These are phyloP conservation scores for Eupsilia transversa DNA, from an alignment of 2,888 invertebrate genomes.

Conservation along the genomic window DNA sequence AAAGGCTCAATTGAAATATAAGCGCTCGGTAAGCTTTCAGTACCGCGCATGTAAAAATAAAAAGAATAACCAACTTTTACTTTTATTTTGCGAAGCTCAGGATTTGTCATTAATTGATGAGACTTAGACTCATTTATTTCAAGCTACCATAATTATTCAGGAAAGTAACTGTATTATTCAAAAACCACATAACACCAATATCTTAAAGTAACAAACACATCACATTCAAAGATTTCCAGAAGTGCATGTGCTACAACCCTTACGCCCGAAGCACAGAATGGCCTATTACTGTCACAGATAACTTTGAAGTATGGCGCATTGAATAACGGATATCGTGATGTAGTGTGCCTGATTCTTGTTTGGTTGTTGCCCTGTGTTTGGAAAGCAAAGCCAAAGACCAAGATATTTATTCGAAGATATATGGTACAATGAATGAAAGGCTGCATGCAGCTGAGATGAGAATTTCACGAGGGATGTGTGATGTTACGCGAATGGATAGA, in stretches of 20 bases:
- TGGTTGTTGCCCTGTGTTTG: not conserved
- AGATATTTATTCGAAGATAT: too few relatives aligned
- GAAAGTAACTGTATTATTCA: not conserved
- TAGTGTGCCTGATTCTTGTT: conserved; percentile 25
- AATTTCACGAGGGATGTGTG: too few relatives aligned
- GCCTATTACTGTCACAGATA: conserved; percentile 55
- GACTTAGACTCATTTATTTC: not conserved
- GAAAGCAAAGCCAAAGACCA: too few relatives aligned
- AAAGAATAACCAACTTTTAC: too few relatives aligned
- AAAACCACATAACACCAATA: not conserved
- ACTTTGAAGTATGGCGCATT: conserved; percentile 45
- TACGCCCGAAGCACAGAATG: conserved; percentile 29
- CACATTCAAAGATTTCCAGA: conserved; percentile 20
- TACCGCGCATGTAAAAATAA: too few relatives aligned
- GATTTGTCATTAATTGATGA: not conserved
- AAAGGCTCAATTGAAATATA: too few relatives aligned
- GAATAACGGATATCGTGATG: conserved; percentile 27
- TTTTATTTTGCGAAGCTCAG: too few relatives aligned
- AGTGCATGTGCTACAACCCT: conserved; percentile 38
- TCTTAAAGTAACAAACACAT: conserved; percentile 3
- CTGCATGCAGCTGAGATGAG: too few relatives aligned
- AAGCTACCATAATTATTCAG: not conserved
- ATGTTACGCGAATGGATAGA: too few relatives aligned
- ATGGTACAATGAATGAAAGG: too few relatives aligned
- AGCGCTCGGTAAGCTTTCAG: too few relatives aligned